A percentile compares a stretch with the other conserved stretches of the same genome.
phyloP scores from a whole-genome alignment of 2,113 vertebrate species.

The Datnioides undecimradiatus region DNA sequence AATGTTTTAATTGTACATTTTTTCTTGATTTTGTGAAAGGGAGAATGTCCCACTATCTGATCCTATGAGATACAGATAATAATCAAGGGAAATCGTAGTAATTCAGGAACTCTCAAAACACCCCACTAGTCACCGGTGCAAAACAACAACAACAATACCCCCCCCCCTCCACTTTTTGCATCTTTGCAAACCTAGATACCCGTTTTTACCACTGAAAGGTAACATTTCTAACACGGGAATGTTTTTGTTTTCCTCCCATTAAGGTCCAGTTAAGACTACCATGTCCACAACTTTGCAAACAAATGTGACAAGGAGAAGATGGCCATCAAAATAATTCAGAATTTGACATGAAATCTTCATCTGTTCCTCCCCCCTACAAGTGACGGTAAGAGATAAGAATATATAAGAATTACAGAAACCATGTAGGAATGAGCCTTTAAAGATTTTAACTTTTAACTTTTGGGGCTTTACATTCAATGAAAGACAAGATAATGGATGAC shows the following conservation, averaged over 20 bases:
- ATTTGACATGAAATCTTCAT: background rate
- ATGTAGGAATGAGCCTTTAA: background rate
- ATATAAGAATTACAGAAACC: too few species aligned
- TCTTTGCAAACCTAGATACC: background rate
- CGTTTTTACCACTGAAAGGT: background rate
- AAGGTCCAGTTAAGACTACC: background rate
- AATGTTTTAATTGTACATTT: constrained; percentile 28
- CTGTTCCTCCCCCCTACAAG: background rate
- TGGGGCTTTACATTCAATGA: background rate
- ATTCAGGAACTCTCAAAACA: constrained; percentile 35
- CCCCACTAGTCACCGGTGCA: constrained; percentile 24
- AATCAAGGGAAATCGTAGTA: constrained; percentile 45
- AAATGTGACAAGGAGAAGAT: constrained; percentile 14
- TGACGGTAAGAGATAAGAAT: constrained; percentile 18
- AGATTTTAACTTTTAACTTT: background rate
- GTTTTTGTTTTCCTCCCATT: constrained; percentile 18
- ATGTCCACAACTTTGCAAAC: background rate
- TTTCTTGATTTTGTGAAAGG: constrained; percentile 27
- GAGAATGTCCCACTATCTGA: background rate
- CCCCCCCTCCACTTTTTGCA: too few species aligned
- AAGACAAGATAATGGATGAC: background rate
- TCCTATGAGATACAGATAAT: constrained; percentile 36
- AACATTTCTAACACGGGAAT: background rate
- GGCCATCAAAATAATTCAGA: background rate
- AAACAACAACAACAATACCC: constrained; percentile 1